Evolutionary conservation across 2,888 invertebrate species (phyloP).

Genomic region (Nebria salina): DNA sequence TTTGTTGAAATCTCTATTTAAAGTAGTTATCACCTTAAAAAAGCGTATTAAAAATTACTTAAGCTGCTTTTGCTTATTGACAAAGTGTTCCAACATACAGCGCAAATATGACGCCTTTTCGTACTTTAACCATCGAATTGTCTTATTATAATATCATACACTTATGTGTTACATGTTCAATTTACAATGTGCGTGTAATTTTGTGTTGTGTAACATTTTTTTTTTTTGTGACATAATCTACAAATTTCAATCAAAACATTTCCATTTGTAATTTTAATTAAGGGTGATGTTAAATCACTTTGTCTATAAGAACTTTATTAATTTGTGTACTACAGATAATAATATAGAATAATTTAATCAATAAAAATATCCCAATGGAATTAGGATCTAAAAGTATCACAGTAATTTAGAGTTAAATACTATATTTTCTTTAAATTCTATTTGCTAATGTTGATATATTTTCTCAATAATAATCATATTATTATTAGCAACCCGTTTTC

Average conservation of each 20-base stretch:
- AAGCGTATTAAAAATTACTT: constrained; percentile 21
- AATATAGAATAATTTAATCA: constrained; percentile 26
- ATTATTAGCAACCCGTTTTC: constrained; percentile 40
- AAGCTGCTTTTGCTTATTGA: background rate
- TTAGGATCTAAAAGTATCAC: constrained; percentile 40
- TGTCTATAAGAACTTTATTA: background rate
- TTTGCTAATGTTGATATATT: constrained; percentile 33
- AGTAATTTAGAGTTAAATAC: constrained; percentile 28
- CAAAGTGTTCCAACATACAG: background rate
- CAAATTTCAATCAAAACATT: too few relatives aligned
- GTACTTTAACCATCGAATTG: background rate
- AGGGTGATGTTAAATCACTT: background rate
- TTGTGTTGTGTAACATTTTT: too few relatives aligned
- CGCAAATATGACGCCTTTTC: background rate
- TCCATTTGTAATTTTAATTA: background rate
- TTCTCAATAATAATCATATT: constrained; percentile 16
- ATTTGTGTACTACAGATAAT: constrained; percentile 14
- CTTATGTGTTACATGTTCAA: background rate
- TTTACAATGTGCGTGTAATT: too few relatives aligned
- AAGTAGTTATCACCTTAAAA: constrained; percentile 28
- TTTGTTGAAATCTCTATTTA: constrained; percentile 21
- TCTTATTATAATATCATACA: background rate
- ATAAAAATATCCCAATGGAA: constrained; percentile 13
- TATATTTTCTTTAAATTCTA: constrained; percentile 11
- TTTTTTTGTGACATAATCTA: too few relatives aligned